A percentile compares a stretch with the other conserved stretches of the same genome.
Evolutionary conservation across 2,113 vertebrate genomes (phyloP).

Genomic region (Poeciliopsis occidentalis): DNA sequence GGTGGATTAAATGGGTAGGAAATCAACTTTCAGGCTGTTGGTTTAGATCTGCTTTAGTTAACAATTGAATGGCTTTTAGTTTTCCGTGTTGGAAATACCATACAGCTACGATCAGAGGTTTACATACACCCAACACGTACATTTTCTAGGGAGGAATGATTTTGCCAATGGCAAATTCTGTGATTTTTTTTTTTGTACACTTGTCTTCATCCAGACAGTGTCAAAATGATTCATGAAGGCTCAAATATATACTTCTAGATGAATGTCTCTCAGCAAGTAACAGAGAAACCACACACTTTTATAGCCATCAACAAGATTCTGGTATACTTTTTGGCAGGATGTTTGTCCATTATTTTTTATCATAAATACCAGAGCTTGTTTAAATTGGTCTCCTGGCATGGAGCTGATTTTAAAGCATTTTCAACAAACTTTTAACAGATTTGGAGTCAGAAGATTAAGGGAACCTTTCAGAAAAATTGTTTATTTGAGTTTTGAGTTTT

Average conservation of each 20-base stretch:
- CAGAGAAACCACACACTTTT: too few relatives aligned
- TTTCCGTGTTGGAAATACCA: not conserved
- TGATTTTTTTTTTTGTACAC: not conserved
- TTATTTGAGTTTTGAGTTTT: too few relatives aligned
- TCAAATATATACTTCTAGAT: not conserved
- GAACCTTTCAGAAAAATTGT: too few relatives aligned
- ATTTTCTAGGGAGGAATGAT: not conserved
- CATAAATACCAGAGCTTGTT: too few relatives aligned
- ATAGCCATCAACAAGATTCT: too few relatives aligned
- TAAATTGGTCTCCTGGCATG: too few relatives aligned
- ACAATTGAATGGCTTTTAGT: not conserved
- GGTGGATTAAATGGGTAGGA: conserved; percentile 18
- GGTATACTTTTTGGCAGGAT: too few relatives aligned
- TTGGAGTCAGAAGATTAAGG: too few relatives aligned
- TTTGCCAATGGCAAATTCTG: not conserved
- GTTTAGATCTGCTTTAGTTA: conserved; percentile 9
- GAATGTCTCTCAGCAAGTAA: too few relatives aligned
- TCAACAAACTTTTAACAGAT: too few relatives aligned
- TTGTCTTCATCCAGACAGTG: not conserved
- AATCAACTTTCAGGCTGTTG: not conserved
- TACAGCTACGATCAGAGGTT: not conserved
- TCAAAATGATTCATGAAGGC: not conserved
- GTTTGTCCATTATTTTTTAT: too few relatives aligned
- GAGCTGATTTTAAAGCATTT: too few relatives aligned
- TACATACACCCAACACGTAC: not conserved